Base-by-base conservation (phyloP, 1,140 invertebrate genomes). In the Rhyzopertha dominica region DNA sequence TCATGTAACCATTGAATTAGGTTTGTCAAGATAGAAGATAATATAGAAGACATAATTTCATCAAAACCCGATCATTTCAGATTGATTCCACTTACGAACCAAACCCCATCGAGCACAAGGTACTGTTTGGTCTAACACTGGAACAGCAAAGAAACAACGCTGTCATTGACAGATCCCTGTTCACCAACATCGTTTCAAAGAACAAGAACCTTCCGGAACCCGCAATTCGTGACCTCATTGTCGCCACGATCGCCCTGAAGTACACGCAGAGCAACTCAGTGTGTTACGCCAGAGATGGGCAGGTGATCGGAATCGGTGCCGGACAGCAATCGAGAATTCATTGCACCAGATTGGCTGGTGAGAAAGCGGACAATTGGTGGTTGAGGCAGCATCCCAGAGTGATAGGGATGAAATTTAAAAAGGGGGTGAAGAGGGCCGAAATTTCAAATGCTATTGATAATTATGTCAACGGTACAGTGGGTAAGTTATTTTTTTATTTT, bases 321-420 rank as follows among this genome's bases (percentile, higher is more conserved):
- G 95, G 95, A 0, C 95, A 98, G 64, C 95, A 99, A 67, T 95
- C 91, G 0, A 78, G 95, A 49, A 98, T 99, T 62, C 95, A 98
- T 69, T 98, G 95, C 68, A 98, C 95, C 0, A 78, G 95, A 55
- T 75, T 99, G 47, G 95, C 95, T 43, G 95, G 94, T 12, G 90
- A 95, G 62, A 98, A 99, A 71, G 91, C 92, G n/a, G 88, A 94
- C 64, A 92, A 95, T 71, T 98, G 95, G 95, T 98, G 95, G 95
- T 67, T 97, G 49, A 80, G 95, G 17, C 88, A 94, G 39, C 95
- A 98, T 69, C 91, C 94, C 12, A 80, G 79, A 54, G 90, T 98
- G 3, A 73, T 80, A 4, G 70, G 67, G 10, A 87, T 97, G 84
- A 83, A 85, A 53, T 98, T 98, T 70, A 92, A 87, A 61, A 81